Evolutionary conservation across 2,797 vertebrate species (phyloP), one percentile per base, ranked within the genome.

Genomic region (Mormyrus proboscirostris): DNA sequence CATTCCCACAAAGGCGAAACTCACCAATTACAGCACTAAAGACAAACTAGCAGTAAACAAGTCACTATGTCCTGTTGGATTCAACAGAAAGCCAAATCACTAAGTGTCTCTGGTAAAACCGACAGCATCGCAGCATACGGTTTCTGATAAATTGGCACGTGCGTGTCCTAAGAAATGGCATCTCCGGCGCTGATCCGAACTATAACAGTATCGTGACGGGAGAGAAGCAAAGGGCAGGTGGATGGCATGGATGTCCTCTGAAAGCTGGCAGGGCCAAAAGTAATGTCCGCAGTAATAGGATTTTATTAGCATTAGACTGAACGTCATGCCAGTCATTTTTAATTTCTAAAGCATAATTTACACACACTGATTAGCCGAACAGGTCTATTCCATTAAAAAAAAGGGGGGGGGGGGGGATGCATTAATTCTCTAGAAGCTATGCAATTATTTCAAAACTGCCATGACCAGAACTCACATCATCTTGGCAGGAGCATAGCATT

Each of bases 381-480:
- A 85, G 19, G 82, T 50, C 82, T 85, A 51, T 85, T 85, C 82
- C 44, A 85, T 25, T 49, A 49, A 84, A 84, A 82, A 73, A 10
- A 1, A 2, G 12, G 57, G 5, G 19, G 9, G 25, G 9, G 65
- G 25, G 10, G 29, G 3, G 19, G 2, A 2, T 76, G 73, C 73
- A 79, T 44, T 44, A 79, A 79, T 44, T 79, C 73, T 79, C 7
- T 44, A 33, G 38, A 41, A 79, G 38, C 73, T 79, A 79, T n/a
- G 73, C 73, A 79, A 79, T 79, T 79, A 79, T 79, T 44, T 79
- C 73, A 79, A 79, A 79, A 79, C 38, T 79, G 38, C 73, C 73
- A 79, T 79, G 73, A 79, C 16, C 73, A 79, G 38, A 44, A 16
- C 38, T 44, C 33, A 79, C 38, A 19, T 79, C 73, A 79, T 79